These are phyloP conservation scores for Andrena cerasifolii DNA, from an alignment of 1,140 invertebrate species.

Conservation along the genomic window DNA sequence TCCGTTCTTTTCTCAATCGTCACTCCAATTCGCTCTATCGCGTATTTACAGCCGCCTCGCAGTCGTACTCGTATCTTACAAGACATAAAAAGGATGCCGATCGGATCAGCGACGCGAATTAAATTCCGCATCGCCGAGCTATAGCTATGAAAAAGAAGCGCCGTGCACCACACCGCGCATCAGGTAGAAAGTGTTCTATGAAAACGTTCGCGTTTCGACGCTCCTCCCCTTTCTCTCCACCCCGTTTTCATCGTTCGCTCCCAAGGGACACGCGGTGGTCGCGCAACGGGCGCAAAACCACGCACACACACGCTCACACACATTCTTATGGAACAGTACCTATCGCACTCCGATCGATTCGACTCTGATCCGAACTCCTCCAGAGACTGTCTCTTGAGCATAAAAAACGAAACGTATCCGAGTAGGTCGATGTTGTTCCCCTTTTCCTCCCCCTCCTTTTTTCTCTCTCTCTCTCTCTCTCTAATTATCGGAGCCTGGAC, in stretches of 20 bases:
- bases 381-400: conserved; percentile 52
- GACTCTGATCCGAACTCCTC: conserved; percentile 24
- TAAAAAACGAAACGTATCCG: conserved; percentile 42
- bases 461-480: conserved; percentile 14
- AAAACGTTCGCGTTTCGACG: conserved; percentile 28
- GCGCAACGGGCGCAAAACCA: neutral
- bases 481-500: conserved; percentile 49
- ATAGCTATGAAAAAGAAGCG: conserved; percentile 38
- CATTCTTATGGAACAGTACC: conserved; percentile 1
- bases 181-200: conserved; percentile 33
- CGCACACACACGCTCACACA: conserved; percentile 5
- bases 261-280: conserved; percentile 15
- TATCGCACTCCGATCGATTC: neutral
- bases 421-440: conserved; percentile 53
- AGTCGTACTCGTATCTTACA: conserved; percentile 73
- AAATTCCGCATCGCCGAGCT: neutral
- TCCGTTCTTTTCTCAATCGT: conserved; percentile 47
- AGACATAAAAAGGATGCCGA: conserved; percentile 37
- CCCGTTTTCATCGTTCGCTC: conserved; percentile 8
- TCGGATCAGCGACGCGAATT: conserved; percentile 26
- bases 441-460: conserved; percentile 49
- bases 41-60: conserved; percentile 72
- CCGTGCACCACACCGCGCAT: conserved; percentile 60
- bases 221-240: conserved; percentile 27
- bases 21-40: conserved; percentile 35